Evolutionary conservation across 1,140 invertebrate genomes (phyloP).

Genomic region (Ips nitidus): DNA sequence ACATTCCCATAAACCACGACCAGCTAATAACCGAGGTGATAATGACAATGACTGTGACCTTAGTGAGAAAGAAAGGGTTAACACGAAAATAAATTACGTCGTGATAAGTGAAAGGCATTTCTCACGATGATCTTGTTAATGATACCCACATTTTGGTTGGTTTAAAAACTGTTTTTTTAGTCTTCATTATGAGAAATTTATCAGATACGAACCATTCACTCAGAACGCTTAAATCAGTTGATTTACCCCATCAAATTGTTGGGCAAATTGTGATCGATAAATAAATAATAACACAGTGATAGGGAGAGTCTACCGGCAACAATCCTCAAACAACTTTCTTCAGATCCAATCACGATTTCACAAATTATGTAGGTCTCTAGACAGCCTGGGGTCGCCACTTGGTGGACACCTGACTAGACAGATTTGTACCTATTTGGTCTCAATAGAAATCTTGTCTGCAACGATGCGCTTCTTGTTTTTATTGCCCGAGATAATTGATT

Average conservation of each 20-base stretch:
- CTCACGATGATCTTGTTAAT: background rate
- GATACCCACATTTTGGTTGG: background rate
- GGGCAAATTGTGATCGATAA: background rate
- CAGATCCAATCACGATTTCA: constrained; percentile 14
- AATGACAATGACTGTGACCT: constrained; percentile 2
- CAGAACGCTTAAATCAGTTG: too few species aligned
- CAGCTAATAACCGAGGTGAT: background rate
- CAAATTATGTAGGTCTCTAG: constrained; percentile 15
- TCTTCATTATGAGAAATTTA: too few species aligned
- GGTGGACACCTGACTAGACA: constrained; percentile 15
- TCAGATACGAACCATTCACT: too few species aligned
- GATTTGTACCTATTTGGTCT: constrained; percentile 16
- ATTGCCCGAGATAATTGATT: constrained; percentile 6
- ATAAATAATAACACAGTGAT: background rate
- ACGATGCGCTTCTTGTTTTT: constrained; percentile 3
- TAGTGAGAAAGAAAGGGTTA: background rate
- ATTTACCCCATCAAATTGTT: too few species aligned
- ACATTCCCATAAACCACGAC: background rate
- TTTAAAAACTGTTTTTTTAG: background rate
- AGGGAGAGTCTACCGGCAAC: background rate
- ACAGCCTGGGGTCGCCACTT: constrained; percentile 10
- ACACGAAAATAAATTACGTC: background rate
- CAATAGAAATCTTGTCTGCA: constrained; percentile 13
- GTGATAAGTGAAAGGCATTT: background rate
- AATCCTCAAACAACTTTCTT: constrained; percentile 9